Evolutionary conservation across 2,113 vertebrate genomes (phyloP).

Genomic region (Trematocara zebra): DNA sequence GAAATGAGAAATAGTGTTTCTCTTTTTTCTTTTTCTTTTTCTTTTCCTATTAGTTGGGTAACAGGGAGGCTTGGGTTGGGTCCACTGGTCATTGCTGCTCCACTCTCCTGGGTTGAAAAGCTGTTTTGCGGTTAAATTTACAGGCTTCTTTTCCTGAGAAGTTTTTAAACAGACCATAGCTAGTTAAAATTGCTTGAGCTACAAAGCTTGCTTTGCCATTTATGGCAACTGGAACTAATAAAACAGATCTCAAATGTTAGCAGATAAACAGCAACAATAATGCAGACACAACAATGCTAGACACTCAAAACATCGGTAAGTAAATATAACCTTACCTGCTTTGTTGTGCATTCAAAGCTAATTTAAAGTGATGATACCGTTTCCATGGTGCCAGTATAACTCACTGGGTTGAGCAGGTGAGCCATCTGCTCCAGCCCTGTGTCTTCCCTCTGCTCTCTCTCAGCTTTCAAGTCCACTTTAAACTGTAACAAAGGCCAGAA

Average conservation of each 20-base stretch:
- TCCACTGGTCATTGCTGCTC: rapidly evolving
- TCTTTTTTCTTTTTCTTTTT: background rate
- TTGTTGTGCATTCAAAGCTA: background rate
- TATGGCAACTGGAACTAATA: background rate
- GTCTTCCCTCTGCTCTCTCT: background rate
- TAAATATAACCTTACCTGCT: background rate
- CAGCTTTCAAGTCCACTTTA: background rate
- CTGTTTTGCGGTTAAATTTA: background rate
- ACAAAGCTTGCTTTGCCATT: background rate
- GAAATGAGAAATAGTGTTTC: background rate
- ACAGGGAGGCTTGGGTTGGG: background rate
- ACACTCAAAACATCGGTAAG: background rate
- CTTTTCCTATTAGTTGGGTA: background rate
- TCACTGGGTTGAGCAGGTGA: background rate
- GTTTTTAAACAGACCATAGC: background rate
- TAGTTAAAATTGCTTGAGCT: background rate
- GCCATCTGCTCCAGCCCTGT: background rate
- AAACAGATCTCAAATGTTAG: background rate
- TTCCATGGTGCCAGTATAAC: rapidly evolving
- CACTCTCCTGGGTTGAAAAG: background rate
- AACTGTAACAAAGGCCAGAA: background rate
- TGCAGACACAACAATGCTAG: background rate
- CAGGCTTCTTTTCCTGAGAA: background rate
- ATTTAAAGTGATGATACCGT: background rate
- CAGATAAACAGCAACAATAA: background rate